Conservation (phyloP, 2,113 vertebrate species). For the Alligator sinensis region DNA sequence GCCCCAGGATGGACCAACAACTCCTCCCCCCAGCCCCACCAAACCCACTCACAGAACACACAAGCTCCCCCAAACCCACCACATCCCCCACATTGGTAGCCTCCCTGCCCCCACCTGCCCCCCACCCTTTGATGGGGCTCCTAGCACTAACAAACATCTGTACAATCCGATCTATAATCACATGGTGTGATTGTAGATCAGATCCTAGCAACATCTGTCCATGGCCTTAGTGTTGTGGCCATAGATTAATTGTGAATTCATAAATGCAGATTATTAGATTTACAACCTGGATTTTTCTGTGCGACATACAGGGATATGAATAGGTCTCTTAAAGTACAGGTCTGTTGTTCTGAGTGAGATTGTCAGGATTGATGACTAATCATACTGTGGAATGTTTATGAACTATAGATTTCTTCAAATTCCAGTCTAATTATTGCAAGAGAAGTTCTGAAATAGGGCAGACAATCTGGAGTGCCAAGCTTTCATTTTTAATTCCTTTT, state of each 20-base stretch:
- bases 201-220: too few relatives aligned
- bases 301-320: background rate
- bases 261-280: background rate
- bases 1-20: too few relatives aligned
- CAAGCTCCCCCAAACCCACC: too few relatives aligned
- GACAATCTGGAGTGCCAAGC: background rate
- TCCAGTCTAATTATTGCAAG: background rate
- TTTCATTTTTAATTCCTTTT: background rate
- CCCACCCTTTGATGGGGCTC: too few relatives aligned
- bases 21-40: too few relatives aligned
- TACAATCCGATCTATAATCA: too few relatives aligned
- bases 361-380: background rate
- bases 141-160: too few relatives aligned
- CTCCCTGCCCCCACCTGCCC: too few relatives aligned
- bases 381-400: background rate
- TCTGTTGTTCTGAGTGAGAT: background rate
- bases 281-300: conserved; percentile 27
- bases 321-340: background rate
- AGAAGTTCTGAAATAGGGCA: background rate
- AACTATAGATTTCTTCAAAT: background rate
- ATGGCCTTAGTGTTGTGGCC: too few relatives aligned
- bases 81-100: too few relatives aligned
- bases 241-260: background rate
- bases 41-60: too few relatives aligned
- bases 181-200: too few relatives aligned